Base-by-base conservation (phyloP, 2,888 invertebrate species). In the Acleris sparsana region DNA sequence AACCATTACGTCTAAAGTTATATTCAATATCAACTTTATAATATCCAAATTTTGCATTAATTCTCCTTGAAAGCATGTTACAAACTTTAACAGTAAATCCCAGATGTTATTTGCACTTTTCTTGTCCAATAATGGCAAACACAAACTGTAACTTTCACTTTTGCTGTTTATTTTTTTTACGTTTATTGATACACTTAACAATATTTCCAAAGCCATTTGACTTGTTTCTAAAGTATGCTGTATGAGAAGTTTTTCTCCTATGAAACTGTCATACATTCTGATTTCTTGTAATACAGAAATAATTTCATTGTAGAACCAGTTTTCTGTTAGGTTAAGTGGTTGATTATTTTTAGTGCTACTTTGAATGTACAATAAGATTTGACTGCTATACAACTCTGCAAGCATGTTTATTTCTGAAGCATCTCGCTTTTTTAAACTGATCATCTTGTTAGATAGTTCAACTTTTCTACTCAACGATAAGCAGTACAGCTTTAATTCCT, bases 261-360 rank as follows among this genome's bases (percentile, higher is more conserved):
- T 76, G 4, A 46, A 66, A 61, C 82, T 80, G 53, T 83, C 84
- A 78, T 81, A 80, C 57, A 71, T 75, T 64, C 85, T 83, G 17
- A 88, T 53, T 33, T 78, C 78, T 53, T 76, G 73, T 39, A 90
- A 71, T 1, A 85, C 80, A 68, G 76, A 73, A 16, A 85, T 43
- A 49, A 79, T 68, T 79, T 88, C 80, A 44, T 74, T 80, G 62
- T 82, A 88, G 73, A 79, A 79, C 85, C 85, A 87, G 63, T 79
- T 81, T 60, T 85, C 80, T 71, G 75, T 73, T 13, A 83, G 70
- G 69, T 79, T 69, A 25, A 69, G 59, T 63, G 60, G 46, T 60
- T 58, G 62, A 17, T 68, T 49, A 33, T 62, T 58, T 61, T 67
- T 13, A 66, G 69, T 71, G 39, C 73, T 74, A 29, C 62, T 73